Evolutionary conservation across 2,888 invertebrate genomes (phyloP).

Genomic region (Polydrusus pterygomalis): DNA sequence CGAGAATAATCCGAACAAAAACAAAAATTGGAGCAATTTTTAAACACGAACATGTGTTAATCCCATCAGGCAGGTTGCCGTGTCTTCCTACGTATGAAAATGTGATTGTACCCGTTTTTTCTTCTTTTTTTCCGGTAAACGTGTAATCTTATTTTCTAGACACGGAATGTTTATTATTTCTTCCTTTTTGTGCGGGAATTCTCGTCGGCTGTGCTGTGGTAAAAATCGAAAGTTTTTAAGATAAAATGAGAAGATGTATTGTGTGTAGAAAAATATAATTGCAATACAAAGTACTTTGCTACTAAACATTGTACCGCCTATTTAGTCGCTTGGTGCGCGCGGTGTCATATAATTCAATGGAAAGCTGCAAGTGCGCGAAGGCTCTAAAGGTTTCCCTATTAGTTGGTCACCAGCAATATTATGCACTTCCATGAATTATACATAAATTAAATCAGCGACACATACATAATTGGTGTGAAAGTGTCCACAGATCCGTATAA

Average conservation of each 20-base stretch:
- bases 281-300: too few relatives aligned
- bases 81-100: slow-evolving; percentile 45
- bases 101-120: slow-evolving; percentile 47
- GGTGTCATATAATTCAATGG: too few relatives aligned
- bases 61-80: slow-evolving; percentile 43
- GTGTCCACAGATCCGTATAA: slow-evolving; percentile 57
- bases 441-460: slow-evolving; percentile 54
- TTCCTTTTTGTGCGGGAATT: slow-evolving; percentile 20
- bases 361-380: too few relatives aligned
- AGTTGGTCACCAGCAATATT: slow-evolving; percentile 42
- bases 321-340: too few relatives aligned
- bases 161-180: slow-evolving; percentile 48
- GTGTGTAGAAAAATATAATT: too few relatives aligned
- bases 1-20: slow-evolving; percentile 54
- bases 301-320: too few relatives aligned
- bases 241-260: too few relatives aligned
- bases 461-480: slow-evolving; percentile 58
- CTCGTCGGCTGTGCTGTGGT: too few relatives aligned
- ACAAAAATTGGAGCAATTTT: slow-evolving; percentile 57
- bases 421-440: slow-evolving; percentile 52
- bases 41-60: slow-evolving; percentile 56
- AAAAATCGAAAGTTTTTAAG: too few relatives aligned
- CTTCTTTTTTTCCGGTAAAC: slow-evolving; percentile 30
- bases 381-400: not conserved
- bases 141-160: slow-evolving; percentile 44